Conservation (phyloP, 2,113 vertebrate genomes). For the Pavo muticus region DNA sequence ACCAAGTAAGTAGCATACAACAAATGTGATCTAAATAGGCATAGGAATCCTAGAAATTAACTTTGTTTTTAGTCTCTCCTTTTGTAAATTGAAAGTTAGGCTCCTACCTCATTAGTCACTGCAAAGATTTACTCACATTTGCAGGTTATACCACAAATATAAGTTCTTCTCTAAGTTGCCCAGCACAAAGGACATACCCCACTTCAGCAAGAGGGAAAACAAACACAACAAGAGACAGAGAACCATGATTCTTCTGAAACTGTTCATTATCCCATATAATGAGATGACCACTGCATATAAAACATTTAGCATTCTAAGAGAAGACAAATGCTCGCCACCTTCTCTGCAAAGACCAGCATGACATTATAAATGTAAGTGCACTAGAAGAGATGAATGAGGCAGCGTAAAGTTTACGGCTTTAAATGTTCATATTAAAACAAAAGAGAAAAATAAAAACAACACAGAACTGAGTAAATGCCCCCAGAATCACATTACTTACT, state of each 20-base stretch:
- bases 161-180: not conserved
- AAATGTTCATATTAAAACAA: not conserved
- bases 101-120: not conserved
- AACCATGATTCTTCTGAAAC: not conserved
- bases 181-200: not conserved
- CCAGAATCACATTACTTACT: not conserved
- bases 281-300: not conserved
- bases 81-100: not conserved
- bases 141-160: not conserved
- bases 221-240: not conserved
- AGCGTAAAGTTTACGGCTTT: not conserved
- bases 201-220: not conserved
- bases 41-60: not conserved
- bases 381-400: not conserved
- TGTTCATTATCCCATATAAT: not conserved
- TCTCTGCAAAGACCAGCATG: not conserved
- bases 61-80: not conserved
- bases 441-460: accelerated
- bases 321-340: not conserved
- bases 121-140: not conserved
- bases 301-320: not conserved
- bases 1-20: not conserved
- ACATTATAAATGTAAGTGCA: not conserved
- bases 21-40: not conserved
- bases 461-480: not conserved